Conservation (phyloP, 2,888 invertebrate species). For the Scrobipalpa atriplicella region DNA sequence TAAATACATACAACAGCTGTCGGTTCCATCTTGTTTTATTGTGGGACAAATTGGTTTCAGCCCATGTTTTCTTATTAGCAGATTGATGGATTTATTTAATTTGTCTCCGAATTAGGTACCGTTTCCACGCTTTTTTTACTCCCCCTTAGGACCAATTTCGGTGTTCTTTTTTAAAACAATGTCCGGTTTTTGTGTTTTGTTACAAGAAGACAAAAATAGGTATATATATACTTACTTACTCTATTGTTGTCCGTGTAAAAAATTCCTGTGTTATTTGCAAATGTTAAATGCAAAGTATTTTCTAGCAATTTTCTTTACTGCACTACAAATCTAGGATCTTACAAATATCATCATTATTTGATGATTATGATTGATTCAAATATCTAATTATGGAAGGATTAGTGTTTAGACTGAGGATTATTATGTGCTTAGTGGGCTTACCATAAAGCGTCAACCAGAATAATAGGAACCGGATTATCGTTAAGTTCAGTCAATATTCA, state of each 20-base stretch:
- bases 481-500: no score
- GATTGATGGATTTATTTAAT: conserved; percentile 25
- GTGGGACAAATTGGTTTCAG: conserved; percentile 28
- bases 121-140: background rate
- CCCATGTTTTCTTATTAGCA: conserved; percentile 28
- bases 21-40: conserved; percentile 32
- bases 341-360: background rate
- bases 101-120: background rate
- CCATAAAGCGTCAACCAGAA: background rate
- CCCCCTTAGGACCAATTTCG: background rate
- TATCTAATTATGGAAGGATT: background rate
- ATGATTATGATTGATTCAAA: background rate
- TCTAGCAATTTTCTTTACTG: no score
- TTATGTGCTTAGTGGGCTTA: background rate
- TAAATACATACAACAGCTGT: background rate
- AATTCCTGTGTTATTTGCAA: no score
- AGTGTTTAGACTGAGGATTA: background rate
- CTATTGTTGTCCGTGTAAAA: no score
- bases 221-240: background rate
- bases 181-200: background rate
- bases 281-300: no score
- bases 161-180: background rate
- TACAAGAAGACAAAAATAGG: background rate
- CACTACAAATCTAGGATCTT: no score
- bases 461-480: background rate